Evolutionary conservation across 2,888 invertebrate species (phyloP).

Genomic region (Drosophila nigricruria): DNA sequence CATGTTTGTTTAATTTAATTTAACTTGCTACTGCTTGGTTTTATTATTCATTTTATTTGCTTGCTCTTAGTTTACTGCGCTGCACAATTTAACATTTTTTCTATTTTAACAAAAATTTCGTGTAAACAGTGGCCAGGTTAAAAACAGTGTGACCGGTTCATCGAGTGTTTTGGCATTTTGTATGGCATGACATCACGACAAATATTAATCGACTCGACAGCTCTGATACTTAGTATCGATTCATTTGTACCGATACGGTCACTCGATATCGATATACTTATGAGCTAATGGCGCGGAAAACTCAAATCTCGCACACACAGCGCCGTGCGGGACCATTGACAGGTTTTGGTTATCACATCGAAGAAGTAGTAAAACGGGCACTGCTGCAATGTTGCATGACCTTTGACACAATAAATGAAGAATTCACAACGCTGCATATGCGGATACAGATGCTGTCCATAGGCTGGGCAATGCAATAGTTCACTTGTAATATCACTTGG

Average conservation of each 20-base stretch:
- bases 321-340: constrained; percentile 79
- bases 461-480: constrained; percentile 73
- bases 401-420: constrained; percentile 84
- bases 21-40: neutral
- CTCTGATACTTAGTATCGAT: constrained; percentile 35
- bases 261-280: constrained; percentile 25
- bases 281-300: constrained; percentile 42
- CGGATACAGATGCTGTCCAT: constrained; percentile 82
- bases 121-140: constrained; percentile 47
- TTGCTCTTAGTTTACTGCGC: neutral
- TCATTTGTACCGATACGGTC: constrained; percentile 38
- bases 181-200: constrained; percentile 47
- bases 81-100: constrained; percentile 30
- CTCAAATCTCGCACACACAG: constrained; percentile 79
- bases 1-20: neutral
- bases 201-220: constrained; percentile 17
- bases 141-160: constrained; percentile 27
- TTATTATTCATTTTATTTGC: constrained; percentile 13
- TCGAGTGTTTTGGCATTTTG: constrained; percentile 22
- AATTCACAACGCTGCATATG: constrained; percentile 83
- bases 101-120: constrained; percentile 26
- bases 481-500: constrained; percentile 34
- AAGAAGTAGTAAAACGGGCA: constrained; percentile 84
- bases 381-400: constrained; percentile 82
- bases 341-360: constrained; percentile 78